These are phyloP conservation scores for Harmothoe impar DNA, from an alignment of 2,888 invertebrate species.

Conservation along the genomic window DNA sequence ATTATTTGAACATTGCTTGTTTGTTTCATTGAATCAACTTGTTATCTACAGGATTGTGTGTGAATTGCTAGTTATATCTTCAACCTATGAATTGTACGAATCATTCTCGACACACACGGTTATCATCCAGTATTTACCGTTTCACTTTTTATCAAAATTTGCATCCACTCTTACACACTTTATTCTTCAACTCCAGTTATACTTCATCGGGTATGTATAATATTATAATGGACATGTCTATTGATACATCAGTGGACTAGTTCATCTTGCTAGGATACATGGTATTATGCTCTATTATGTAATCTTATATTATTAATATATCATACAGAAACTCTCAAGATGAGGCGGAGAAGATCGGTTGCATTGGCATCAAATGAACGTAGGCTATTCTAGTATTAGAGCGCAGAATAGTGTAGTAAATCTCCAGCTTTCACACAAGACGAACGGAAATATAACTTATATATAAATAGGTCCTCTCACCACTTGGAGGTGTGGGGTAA, in stretches of 20 bases:
- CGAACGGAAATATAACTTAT: too few relatives aligned
- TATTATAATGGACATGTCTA: background rate
- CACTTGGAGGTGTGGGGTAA: background rate
- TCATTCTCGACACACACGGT: background rate
- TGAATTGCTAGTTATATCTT: background rate
- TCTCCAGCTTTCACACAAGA: too few relatives aligned
- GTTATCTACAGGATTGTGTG: conserved; percentile 1
- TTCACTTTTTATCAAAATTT: background rate
- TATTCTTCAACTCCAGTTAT: background rate
- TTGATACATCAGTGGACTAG: conserved; percentile 29
- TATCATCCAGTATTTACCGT: background rate
- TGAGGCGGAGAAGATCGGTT: too few relatives aligned
- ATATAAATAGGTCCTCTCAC: too few relatives aligned
- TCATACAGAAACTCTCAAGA: background rate
- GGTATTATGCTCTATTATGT: background rate
- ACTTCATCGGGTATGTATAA: background rate
- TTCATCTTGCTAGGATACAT: background rate
- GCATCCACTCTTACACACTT: background rate
- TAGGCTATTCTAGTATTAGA: too few relatives aligned
- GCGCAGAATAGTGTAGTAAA: too few relatives aligned
- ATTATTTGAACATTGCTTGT: conserved; percentile 9
- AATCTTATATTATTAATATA: background rate
- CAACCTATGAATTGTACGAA: background rate
- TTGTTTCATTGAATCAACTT: background rate
- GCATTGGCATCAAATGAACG: too few relatives aligned